phyloP scores from a whole-genome alignment of 2,797 vertebrate species.

The Clamator glandarius region DNA sequence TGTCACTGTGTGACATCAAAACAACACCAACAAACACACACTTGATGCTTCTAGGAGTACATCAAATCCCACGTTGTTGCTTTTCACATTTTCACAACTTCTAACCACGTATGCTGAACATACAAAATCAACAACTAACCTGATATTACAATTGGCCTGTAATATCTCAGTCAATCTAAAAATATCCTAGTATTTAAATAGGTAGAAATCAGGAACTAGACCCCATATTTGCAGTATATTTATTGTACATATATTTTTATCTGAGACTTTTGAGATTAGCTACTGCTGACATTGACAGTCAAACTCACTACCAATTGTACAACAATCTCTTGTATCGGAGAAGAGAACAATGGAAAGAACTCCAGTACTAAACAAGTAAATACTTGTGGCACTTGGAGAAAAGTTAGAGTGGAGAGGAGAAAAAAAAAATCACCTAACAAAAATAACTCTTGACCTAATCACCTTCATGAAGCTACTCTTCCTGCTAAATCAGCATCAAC shows the following conservation, averaged over 20 bases:
- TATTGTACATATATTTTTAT: neutral
- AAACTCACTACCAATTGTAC: neutral
- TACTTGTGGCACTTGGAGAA: neutral
- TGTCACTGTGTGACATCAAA: neutral
- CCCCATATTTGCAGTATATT: neutral
- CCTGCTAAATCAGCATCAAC: neutral
- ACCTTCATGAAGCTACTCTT: neutral
- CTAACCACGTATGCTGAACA: too few species aligned
- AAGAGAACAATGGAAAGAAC: neutral
- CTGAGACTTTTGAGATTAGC: accelerated
- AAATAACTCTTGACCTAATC: neutral
- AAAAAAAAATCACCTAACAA: neutral
- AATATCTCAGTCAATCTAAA: neutral
- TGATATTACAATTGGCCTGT: neutral
- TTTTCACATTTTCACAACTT: neutral
- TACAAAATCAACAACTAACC: neutral
- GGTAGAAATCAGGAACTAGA: neutral
- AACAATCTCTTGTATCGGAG: too few species aligned
- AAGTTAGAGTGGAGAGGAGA: too few species aligned
- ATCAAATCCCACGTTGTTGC: neutral
- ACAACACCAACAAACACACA: neutral
- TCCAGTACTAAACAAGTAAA: neutral
- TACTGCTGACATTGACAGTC: neutral
- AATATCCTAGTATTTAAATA: too few species aligned
- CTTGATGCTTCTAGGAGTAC: too few species aligned